Conservation (phyloP, 2,113 vertebrate genomes). For the Alligator mississippiensis region DNA sequence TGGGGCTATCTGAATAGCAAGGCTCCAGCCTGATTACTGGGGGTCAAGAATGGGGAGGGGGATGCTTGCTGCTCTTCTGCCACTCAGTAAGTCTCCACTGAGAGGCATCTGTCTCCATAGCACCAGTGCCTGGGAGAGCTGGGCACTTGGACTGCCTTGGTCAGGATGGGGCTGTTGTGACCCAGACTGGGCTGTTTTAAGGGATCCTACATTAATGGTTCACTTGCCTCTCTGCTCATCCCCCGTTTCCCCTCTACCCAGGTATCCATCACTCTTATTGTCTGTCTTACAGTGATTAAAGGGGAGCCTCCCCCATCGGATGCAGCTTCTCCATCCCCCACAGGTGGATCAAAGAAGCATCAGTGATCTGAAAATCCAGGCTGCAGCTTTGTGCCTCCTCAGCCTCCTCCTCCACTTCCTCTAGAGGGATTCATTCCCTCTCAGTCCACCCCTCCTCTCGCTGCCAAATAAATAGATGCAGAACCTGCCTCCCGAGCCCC, state of each 20-base stretch:
- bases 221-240: neutral
- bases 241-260: neutral
- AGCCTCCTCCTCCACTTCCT: neutral
- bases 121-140: neutral
- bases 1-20: neutral
- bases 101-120: neutral
- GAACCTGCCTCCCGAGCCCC: neutral
- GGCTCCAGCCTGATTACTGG: too few relatives aligned
- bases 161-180: too few relatives aligned
- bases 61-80: neutral
- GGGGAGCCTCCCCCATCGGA: neutral
- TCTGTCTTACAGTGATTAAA: constrained; percentile 29
- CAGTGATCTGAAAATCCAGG: rapidly evolving
- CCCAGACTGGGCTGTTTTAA: too few relatives aligned
- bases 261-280: neutral
- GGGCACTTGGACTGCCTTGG: neutral
- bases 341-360: neutral
- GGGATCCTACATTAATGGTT: too few relatives aligned
- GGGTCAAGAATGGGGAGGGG: neutral
- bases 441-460: neutral
- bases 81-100: neutral
- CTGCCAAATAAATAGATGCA: constrained; percentile 39
- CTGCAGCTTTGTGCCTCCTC: rapidly evolving
- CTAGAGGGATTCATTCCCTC: neutral
- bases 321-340: neutral